Evolutionary conservation across 2,888 invertebrate species (phyloP), one percentile per base, ranked within the genome.

Genomic region (Salpingus planirostris): DNA sequence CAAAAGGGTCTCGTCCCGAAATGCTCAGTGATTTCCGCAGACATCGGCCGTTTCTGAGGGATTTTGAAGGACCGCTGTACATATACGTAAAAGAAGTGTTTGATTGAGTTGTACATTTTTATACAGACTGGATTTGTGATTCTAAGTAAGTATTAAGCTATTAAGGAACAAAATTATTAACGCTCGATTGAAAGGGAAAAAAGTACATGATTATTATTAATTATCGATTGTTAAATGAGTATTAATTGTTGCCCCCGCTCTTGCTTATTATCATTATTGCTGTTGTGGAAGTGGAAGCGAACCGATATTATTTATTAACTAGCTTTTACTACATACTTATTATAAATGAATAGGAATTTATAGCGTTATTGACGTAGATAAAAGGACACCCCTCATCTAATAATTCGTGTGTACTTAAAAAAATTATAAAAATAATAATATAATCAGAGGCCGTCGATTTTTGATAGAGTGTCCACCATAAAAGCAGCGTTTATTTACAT

Each of bases 1-100:
- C 78, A 78, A 50, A 83, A 83, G 55, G 85, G 85, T 36, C 68
- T 85, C 22, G 85, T 85, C 23, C 83, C 83, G 2, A 70, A 76
- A 36, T 75, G 77, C 38, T 80, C 80, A 18, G 80, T 83, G 11
- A 66, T 76, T 38, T n/a, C n/a, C n/a, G 71, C 61, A 5, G 63
- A 62, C 28, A 37, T 11, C 52, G 55, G 37, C 42, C 31, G 35
- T 13, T 38, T 38, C 32, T 38, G 22, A 29, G 10, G 12, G 13
- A 50, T 31, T 56, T 57, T 59, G 55, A 57, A 23, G 10, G 10
- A 18, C 18, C 18, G 8, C 38, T 44, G 44, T 44, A 45, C 40
- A 47, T 43, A 37, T 24, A 34, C 26, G 13, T 24, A 38, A 5
- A 5, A 6, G 8, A 27, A 14, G 30, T 29, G 29, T 44, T 43